Percentiles rank a stretch among this genome's conserved stretches.
Conservation (phyloP, 2,113 vertebrate species). For the Cathartes aura region DNA sequence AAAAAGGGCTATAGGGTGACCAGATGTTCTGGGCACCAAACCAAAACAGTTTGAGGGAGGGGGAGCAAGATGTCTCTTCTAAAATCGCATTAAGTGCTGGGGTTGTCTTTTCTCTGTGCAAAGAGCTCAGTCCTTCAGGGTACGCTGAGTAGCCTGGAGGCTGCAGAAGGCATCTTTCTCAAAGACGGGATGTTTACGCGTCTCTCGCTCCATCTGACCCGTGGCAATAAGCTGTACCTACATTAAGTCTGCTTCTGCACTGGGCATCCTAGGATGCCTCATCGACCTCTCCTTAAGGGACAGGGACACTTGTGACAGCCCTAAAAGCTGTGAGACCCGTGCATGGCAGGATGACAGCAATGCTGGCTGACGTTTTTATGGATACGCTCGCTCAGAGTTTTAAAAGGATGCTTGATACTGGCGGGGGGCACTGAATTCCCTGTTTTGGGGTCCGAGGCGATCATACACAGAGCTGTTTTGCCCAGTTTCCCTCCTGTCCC, state of each 20-base stretch:
- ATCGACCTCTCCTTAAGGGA: not conserved
- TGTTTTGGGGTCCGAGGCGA: not conserved
- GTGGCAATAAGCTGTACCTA: not conserved
- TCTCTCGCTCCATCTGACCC: not conserved
- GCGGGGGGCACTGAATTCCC: not conserved
- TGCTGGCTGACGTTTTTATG: not conserved
- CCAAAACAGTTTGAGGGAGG: not conserved
- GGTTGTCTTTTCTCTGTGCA: not conserved
- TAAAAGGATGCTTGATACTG: no score
- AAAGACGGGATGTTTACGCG: not conserved
- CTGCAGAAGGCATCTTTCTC: not conserved
- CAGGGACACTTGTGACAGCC: not conserved
- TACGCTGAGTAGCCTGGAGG: not conserved
- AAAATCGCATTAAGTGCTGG: not conserved
- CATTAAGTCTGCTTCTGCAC: not conserved
- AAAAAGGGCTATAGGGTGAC: slow-evolving; percentile 9
- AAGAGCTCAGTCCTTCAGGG: not conserved
- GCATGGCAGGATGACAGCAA: accelerated
- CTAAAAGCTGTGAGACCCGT: accelerated
- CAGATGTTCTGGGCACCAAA: slow-evolving; percentile 41
- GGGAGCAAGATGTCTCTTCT: not conserved
- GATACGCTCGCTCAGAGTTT: not conserved
- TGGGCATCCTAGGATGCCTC: not conserved
- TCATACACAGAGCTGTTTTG: no score
- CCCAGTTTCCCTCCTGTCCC: not conserved